phyloP scores from a whole-genome alignment of 2,113 vertebrate genomes.

The Tragelaphus strepsiceros region DNA sequence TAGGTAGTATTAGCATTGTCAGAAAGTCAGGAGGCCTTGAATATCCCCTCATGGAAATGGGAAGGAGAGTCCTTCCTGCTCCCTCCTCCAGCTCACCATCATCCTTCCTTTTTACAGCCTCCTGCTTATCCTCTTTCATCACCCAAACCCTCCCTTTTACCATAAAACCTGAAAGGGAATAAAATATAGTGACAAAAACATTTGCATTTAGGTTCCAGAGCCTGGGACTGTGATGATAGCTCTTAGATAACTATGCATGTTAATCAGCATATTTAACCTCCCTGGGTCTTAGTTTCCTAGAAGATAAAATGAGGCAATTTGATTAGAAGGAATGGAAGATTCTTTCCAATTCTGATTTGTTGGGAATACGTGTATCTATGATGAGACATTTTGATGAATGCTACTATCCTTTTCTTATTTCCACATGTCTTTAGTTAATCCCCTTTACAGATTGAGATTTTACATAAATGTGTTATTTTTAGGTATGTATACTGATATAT shows the following conservation, averaged over 20 bases:
- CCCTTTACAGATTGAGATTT: background rate
- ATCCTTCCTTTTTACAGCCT: background rate
- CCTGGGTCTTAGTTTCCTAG: background rate
- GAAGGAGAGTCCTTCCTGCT: rapidly evolving
- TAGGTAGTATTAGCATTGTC: too few species aligned
- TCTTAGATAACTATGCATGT: background rate
- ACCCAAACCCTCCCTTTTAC: background rate
- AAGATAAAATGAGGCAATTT: background rate
- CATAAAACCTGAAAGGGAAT: background rate
- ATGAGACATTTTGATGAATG: background rate
- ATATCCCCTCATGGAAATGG: background rate
- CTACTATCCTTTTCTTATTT: background rate
- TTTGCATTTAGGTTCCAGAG: background rate
- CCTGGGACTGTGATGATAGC: rapidly evolving
- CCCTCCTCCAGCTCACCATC: background rate
- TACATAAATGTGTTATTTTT: too few species aligned
- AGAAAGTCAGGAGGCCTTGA: background rate
- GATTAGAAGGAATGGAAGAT: background rate
- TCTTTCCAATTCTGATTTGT: background rate
- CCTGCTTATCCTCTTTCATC: background rate
- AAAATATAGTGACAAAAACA: background rate
- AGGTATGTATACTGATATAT: background rate
- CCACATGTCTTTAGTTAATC: background rate
- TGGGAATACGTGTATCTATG: background rate
- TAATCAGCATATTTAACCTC: background rate